phyloP scores from a whole-genome alignment of 2,113 vertebrate genomes.

The Sula dactylatra region DNA sequence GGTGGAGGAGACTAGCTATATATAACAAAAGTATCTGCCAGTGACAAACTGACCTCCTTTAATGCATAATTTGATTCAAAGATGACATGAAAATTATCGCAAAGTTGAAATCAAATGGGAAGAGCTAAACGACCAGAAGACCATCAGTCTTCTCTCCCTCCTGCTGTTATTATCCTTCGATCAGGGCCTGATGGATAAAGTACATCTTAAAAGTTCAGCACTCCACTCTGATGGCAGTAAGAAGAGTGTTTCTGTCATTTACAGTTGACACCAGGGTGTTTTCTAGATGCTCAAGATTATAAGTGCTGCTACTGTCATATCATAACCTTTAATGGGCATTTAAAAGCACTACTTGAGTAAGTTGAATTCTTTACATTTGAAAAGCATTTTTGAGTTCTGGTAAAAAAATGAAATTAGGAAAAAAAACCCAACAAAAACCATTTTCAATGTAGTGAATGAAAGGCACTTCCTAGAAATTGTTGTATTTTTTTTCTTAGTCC shows the following conservation, averaged over 20 bases:
- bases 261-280: background rate
- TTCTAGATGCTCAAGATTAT: background rate
- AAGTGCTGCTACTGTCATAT: background rate
- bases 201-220: background rate
- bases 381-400: background rate
- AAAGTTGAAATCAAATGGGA: background rate
- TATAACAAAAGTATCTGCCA: background rate
- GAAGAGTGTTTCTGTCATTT: background rate
- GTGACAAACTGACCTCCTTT: background rate
- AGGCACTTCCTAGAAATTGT: background rate
- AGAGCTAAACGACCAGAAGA: background rate
- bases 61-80: background rate
- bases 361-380: background rate
- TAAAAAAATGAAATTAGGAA: background rate
- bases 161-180: background rate
- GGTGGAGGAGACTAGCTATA: background rate
- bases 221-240: background rate
- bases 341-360: background rate
- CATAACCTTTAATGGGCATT: background rate
- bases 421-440: fast-evolving
- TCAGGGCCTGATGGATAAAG: background rate
- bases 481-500: background rate
- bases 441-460: background rate
- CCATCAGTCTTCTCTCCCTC: background rate
- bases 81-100: background rate